Percentiles rank a stretch among this genome's conserved stretches.
These are phyloP conservation scores for Trachelus troglodyta DNA, from an alignment of 2,888 invertebrate species.

Conservation along the genomic window DNA sequence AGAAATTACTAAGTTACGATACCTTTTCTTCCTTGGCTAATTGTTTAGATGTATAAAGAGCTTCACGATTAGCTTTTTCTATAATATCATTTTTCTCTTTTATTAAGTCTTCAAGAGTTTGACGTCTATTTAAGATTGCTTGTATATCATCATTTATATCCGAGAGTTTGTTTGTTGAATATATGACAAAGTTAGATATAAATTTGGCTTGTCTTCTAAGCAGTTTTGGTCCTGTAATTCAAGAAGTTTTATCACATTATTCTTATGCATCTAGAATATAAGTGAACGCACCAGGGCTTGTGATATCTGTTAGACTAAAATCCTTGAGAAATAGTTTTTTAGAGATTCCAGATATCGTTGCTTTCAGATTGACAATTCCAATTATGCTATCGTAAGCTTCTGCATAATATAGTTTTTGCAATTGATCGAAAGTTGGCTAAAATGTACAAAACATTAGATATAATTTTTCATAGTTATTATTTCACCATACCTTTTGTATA, in stretches of 20 bases:
- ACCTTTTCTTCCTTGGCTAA: constrained; percentile 37
- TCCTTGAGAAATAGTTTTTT: constrained; percentile 42
- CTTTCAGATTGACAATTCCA: constrained; percentile 41
- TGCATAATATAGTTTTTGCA: constrained; percentile 12
- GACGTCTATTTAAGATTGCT: constrained; percentile 23
- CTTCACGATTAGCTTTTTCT: constrained; percentile 29
- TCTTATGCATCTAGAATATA: background rate
- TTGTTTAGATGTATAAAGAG: constrained; percentile 31
- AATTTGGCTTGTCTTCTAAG: constrained; percentile 39
- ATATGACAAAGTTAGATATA: constrained; percentile 48
- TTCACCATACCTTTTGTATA: constrained; percentile 38
- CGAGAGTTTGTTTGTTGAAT: constrained; percentile 28
- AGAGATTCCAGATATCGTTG: constrained; percentile 35
- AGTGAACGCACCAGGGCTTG: constrained; percentile 28
- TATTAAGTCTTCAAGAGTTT: constrained; percentile 25
- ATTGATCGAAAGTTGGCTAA: constrained; percentile 42
- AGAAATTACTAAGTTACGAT: background rate
- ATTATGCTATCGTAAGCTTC: constrained; percentile 36
- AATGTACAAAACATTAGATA: constrained; percentile 12
- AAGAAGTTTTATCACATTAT: constrained; percentile 11
- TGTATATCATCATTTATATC: constrained; percentile 31
- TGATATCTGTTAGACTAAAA: constrained; percentile 44
- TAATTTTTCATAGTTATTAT: background rate
- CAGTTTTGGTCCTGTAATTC: constrained; percentile 54
- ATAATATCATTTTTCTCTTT: constrained; percentile 23